phyloP scores from a whole-genome alignment of 2,888 invertebrate species.

The Mesorhabditis spiculigera region DNA sequence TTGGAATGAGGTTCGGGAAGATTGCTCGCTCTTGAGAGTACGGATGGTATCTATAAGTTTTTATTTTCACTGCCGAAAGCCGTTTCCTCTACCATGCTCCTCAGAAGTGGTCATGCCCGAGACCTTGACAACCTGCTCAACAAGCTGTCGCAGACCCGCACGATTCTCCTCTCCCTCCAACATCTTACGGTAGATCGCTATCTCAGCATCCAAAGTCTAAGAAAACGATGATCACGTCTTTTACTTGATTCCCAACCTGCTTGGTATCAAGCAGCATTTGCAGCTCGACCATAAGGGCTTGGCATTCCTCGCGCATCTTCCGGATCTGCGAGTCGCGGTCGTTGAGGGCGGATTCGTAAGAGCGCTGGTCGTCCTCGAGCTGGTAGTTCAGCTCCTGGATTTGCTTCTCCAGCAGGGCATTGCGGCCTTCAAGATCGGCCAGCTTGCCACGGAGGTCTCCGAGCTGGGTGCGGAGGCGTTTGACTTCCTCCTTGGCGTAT shows the following conservation, averaged over 20 bases:
- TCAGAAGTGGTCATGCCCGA: constrained; percentile 52
- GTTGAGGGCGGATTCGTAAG: constrained; percentile 61
- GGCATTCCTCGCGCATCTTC: constrained; percentile 59
- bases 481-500: constrained; percentile 62
- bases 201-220: constrained; percentile 64
- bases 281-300: constrained; percentile 60
- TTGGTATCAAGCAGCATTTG: constrained; percentile 63
- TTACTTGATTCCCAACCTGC: constrained; percentile 32
- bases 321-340: constrained; percentile 59
- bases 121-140: constrained; percentile 59
- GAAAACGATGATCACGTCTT: background rate
- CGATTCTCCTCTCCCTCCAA: constrained; percentile 65
- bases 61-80: background rate
- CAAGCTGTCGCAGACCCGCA: constrained; percentile 56
- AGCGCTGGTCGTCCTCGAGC: constrained; percentile 61
- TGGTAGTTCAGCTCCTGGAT: constrained; percentile 62
- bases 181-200: constrained; percentile 65
- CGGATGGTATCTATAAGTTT: constrained; percentile 48
- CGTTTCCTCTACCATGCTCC: constrained; percentile 42
- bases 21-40: constrained; percentile 61
- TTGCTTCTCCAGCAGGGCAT: constrained; percentile 63
- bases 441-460: constrained; percentile 60
- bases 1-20: constrained; percentile 64
- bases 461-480: constrained; percentile 60
- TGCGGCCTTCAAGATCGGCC: constrained; percentile 62